Base-by-base conservation (phyloP, 1,140 invertebrate species). In the Cheumatopsyche charites region DNA sequence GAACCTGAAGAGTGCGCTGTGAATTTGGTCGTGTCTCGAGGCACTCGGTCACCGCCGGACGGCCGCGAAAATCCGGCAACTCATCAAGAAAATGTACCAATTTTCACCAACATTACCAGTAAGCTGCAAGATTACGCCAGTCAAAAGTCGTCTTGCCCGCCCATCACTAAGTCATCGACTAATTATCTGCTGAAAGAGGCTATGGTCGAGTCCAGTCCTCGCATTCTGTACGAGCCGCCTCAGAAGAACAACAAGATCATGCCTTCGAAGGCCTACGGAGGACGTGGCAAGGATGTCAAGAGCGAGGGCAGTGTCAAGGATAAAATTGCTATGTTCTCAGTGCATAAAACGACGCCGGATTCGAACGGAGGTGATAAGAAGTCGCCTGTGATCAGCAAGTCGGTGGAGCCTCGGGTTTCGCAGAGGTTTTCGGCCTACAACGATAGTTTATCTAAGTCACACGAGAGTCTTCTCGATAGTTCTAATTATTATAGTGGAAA, bases 251-350 rank as follows among this genome's bases (percentile, higher is more conserved):
- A n/a, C 29, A 73, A 73, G 26, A 61, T 66, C 21, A 41, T 41
- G 1, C 43, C 52, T 13, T 58, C 67, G 6, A 76, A 76, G 62
- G 55, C 69, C 3, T 73, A 73, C 62, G 29, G 29, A n/a, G 74
- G 74, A 42, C 80, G 90, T 81, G 82, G 86, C 49, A 89, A 91
- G 77, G 90, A 91, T 78, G 90, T 90, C 76, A 90, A 89, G 77
- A 93, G 90, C 67, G 90, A 91, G 79, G 88, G 88, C 63, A 93
- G 91, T 75, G 92, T 94, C 15, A 89, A 90, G 77, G 92, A 94
- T 78, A 94, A 94, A 82, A 95, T 95, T 77, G 93, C 92, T 43
- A 92, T 94, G 90, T 95, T 95, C 80, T 93, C 92, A 5, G 80
- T 80, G 69, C 79, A 85, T 62, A 78, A 83, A 43, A 80, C 83